A percentile compares a stretch with the other conserved stretches of the same genome.
phyloP scores from a whole-genome alignment of 1,140 invertebrate species.

The Pteromalus puparum region DNA sequence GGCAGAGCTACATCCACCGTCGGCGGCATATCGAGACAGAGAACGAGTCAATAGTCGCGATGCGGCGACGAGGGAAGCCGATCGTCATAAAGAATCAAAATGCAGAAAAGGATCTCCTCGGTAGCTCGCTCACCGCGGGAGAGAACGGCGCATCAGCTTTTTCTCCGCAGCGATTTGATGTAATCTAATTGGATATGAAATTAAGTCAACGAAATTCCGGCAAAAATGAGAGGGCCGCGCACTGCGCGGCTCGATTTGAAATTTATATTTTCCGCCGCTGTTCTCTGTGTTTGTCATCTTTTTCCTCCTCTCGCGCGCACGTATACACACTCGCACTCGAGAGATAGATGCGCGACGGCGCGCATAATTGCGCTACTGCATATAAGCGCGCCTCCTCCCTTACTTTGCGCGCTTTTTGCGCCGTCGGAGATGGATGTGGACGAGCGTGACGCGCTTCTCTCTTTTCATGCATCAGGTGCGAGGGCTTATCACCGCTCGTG shows the following conservation, averaged over 20 bases:
- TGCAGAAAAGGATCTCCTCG: constrained; percentile 33
- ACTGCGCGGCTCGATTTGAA: constrained; percentile 69
- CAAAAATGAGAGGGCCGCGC: constrained; percentile 55
- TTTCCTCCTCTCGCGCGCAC: background rate
- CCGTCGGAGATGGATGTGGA: background rate
- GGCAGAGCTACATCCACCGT: background rate
- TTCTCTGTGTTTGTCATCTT: background rate
- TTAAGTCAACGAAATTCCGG: constrained; percentile 71
- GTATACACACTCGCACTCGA: background rate
- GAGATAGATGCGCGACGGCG: constrained; percentile 39
- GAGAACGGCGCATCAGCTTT: constrained; percentile 15
- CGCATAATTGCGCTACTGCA: constrained; percentile 62
- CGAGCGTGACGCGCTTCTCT: constrained; percentile 13
- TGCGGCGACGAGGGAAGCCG: background rate
- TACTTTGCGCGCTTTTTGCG: constrained; percentile 41
- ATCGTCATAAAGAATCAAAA: constrained; percentile 44
- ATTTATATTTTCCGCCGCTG: constrained; percentile 71
- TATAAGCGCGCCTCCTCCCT: constrained; percentile 47
- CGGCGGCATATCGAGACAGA: background rate
- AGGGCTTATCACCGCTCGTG: constrained; percentile 29
- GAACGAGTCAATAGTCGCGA: constrained; percentile 37
- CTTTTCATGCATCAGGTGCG: constrained; percentile 12
- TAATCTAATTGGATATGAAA: constrained; percentile 74
- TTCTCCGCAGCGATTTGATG: constrained; percentile 56
- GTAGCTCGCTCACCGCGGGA: background rate